These are phyloP conservation scores for Saccopteryx leptura DNA, from an alignment of 2,113 vertebrate genomes.

Conservation along the genomic window DNA sequence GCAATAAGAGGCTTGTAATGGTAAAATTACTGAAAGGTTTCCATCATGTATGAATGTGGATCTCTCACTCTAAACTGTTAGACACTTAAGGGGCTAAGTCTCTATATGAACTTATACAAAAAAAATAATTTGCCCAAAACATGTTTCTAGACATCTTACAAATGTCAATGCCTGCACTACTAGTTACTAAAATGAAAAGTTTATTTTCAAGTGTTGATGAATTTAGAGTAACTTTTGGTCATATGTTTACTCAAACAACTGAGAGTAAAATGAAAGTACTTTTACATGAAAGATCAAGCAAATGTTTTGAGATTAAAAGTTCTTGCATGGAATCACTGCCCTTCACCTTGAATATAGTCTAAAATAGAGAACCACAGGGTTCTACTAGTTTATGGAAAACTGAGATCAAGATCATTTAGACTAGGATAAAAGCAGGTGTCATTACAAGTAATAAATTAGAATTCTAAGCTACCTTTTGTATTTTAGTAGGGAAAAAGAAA, in stretches of 20 bases:
- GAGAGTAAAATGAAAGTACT: not conserved
- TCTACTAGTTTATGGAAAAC: not conserved
- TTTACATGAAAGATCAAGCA: not conserved
- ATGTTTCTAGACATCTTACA: slow-evolving; percentile 23
- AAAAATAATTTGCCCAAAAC: slow-evolving; percentile 22
- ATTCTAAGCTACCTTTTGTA: slow-evolving; percentile 17
- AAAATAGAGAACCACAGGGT: not conserved
- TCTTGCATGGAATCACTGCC: not conserved
- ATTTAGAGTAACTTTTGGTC: slow-evolving; percentile 38
- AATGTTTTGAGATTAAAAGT: slow-evolving; percentile 25
- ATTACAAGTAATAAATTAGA: not conserved
- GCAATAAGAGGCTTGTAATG: slow-evolving; percentile 42
- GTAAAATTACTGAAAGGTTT: slow-evolving; percentile 20
- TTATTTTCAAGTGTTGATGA: slow-evolving; percentile 33
- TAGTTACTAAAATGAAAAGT: slow-evolving; percentile 10
- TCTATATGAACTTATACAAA: not conserved
- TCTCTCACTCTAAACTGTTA: not conserved
- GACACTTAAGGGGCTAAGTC: not conserved
- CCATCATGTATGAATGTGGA: not conserved
- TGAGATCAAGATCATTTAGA: slow-evolving; percentile 12
- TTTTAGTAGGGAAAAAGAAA: slow-evolving; percentile 35
- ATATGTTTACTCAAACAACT: slow-evolving; percentile 19
- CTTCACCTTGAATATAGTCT: not conserved
- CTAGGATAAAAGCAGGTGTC: not conserved
- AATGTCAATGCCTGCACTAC: not conserved